phyloP scores from a whole-genome alignment of 2,888 invertebrate genomes.

The Diarsia rubi region DNA sequence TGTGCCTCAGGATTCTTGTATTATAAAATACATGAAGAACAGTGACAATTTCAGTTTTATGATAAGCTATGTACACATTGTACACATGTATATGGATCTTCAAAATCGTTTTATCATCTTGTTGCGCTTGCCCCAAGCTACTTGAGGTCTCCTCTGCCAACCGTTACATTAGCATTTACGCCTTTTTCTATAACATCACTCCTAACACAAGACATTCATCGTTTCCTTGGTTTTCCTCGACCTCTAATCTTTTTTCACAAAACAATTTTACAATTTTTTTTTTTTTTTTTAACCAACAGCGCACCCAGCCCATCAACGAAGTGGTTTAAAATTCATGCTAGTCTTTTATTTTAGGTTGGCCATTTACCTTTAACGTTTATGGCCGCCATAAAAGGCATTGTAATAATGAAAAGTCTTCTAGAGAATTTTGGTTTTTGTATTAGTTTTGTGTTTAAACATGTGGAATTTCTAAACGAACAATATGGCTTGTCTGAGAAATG shows the following conservation, averaged over 20 bases:
- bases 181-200: too few relatives aligned
- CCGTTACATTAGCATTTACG: too few relatives aligned
- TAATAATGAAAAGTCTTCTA: background rate
- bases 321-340: background rate
- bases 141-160: too few relatives aligned
- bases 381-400: background rate
- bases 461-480: conserved; percentile 21
- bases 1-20: background rate
- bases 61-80: background rate
- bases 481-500: conserved; percentile 16
- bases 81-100: background rate
- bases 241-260: too few relatives aligned
- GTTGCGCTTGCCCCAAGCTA: background rate
- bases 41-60: background rate
- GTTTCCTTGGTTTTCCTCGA: too few relatives aligned
- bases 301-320: background rate
- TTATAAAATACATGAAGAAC: background rate
- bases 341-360: background rate
- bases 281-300: too few relatives aligned
- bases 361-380: background rate
- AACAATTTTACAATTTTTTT: background rate
- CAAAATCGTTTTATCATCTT: background rate
- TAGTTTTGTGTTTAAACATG: background rate
- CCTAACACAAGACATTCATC: too few relatives aligned
- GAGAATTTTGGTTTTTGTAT: background rate